Percentiles rank a stretch among this genome's conserved stretches.
Evolutionary conservation across 2,797 vertebrate genomes (phyloP).

Genomic region (Karalla daura): DNA sequence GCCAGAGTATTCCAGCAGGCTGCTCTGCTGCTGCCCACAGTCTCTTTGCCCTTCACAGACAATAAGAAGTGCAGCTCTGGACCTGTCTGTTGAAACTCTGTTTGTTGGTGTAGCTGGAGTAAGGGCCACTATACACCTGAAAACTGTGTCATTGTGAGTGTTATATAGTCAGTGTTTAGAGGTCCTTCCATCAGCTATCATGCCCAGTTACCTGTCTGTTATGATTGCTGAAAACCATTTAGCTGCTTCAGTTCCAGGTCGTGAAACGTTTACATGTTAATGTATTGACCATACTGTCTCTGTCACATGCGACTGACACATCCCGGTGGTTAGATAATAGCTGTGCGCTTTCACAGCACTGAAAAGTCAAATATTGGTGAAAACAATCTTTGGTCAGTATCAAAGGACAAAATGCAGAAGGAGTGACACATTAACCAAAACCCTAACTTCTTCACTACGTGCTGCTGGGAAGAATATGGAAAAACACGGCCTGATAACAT

Average conservation of each 20-base stretch:
- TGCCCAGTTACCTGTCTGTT: too few species aligned
- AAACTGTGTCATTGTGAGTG: too few species aligned
- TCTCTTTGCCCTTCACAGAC: constrained; percentile 16
- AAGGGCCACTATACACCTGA: too few species aligned
- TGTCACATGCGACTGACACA: background rate
- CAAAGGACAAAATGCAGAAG: background rate
- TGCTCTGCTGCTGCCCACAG: background rate
- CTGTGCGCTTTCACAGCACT: background rate
- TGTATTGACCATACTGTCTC: background rate
- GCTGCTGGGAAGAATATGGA: background rate
- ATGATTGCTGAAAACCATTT: background rate
- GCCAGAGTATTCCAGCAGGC: constrained; percentile 27
- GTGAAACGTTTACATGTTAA: too few species aligned
- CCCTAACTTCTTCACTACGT: background rate
- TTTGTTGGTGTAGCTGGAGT: constrained; percentile 4
- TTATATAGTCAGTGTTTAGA: too few species aligned
- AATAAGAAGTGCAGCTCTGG: constrained; percentile 9
- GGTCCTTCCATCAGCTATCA: too few species aligned
- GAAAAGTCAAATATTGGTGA: background rate
- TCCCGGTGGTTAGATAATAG: background rate
- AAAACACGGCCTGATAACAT: background rate
- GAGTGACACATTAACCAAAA: background rate
- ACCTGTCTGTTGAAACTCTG: too few species aligned
- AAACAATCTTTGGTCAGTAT: background rate
- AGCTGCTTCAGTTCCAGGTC: background rate